Evolutionary conservation across 2,888 invertebrate genomes (phyloP), one percentile per base, ranked within the genome.

Genomic region (Drosophila pseudotalamancana): DNA sequence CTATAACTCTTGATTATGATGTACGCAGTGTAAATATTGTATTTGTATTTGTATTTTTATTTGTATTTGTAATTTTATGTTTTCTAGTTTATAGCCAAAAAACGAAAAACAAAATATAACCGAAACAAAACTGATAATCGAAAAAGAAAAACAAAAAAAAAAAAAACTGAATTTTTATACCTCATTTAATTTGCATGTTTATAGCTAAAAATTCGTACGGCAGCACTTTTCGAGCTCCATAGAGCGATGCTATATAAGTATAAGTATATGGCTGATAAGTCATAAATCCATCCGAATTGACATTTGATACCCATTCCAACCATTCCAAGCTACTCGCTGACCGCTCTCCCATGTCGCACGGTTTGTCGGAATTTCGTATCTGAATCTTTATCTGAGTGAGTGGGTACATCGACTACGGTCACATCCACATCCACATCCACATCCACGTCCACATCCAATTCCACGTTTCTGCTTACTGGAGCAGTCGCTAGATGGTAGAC

Each of bases 31-130:
- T 81, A 86, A 80, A 81, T 81, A 81, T 67, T 73, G 62, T 75
- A 76, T 64, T 53, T 66, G 37, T 51, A 53, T 37, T 35, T 49
- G 42, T 83, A 77, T 66, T 50, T 61, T 51, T 54, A 54, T 34
- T 53, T n/a, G n/a, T n/a, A 63, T 61, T 19, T 70, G 65, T 75
- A 74, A 73, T 55, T 68, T 83, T 80, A 80, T 81, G 81, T 86
- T 81, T 86, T 86, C 80, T 81, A 81, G 87, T 83, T 86, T 86
- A 86, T 86, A 86, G 73, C 61, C 57, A 73, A 63, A 64, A 72
- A 60, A 42, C 48, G 49, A 63, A 27, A 74, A 53, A n/a, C n/a
- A n/a, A 49, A 73, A 57, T 37, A 75, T 62, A 66, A 45, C 56
- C 60, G 65, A 71, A 65, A 60, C 55, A 75, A 60, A 74, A 65